A percentile compares a stretch with the other conserved stretches of the same genome.
Conservation (phyloP, 2,888 invertebrate genomes). For the Gandaritis pyraliata region DNA sequence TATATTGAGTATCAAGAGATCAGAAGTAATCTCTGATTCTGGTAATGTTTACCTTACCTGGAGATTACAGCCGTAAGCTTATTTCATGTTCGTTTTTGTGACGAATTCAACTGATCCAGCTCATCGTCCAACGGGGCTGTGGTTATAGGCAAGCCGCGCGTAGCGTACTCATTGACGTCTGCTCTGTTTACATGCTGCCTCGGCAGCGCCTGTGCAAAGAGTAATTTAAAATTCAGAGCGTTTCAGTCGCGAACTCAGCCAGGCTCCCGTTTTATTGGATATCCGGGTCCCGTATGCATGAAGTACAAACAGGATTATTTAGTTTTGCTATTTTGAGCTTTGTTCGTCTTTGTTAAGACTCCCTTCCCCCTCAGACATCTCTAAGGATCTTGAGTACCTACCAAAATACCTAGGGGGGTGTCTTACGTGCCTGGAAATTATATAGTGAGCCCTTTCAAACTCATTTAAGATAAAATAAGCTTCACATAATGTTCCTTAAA, state of each 20-base stretch:
- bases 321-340: conserved; percentile 16
- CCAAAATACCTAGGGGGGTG: no score
- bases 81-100: background rate
- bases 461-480: no score
- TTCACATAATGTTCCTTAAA: no score
- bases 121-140: conserved; percentile 5
- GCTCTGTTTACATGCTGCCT: conserved; percentile 66
- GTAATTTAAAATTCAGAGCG: conserved; percentile 80
- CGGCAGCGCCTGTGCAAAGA: conserved; percentile 72
- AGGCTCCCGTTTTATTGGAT: conserved; percentile 65
- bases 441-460: no score
- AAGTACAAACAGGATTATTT: conserved; percentile 16
- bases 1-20: no score
- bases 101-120: conserved; percentile 7
- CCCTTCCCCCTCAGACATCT: no score
- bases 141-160: conserved; percentile 11
- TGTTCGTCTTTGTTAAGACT: background rate
- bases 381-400: no score
- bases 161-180: conserved; percentile 36
- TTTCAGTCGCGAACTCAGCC: conserved; percentile 53
- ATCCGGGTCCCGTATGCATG: conserved; percentile 40
- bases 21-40: no score
- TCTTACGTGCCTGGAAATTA: no score
- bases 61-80: no score
- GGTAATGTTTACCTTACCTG: no score